These are phyloP conservation scores for Hirundo rustica DNA, from an alignment of 2,797 vertebrate genomes.

Conservation along the genomic window DNA sequence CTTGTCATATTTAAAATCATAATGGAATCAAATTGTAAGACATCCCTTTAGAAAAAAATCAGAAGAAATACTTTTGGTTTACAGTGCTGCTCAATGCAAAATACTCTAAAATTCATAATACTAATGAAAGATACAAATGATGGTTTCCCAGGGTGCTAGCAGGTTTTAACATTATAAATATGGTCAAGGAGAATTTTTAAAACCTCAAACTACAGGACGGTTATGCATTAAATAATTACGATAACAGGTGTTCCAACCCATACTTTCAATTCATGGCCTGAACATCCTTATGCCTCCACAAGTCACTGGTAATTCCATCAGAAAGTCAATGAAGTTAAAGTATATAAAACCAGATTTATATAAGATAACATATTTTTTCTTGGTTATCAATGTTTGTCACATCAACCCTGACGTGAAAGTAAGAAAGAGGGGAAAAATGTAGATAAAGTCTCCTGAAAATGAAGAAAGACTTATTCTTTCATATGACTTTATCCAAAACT, in stretches of 20 bases:
- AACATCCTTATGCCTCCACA: neutral
- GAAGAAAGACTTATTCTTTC: neutral
- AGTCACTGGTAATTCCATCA: neutral
- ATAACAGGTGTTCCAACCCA: neutral
- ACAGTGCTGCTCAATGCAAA: neutral
- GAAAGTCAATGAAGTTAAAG: neutral
- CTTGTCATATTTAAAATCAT: neutral
- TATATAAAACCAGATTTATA: neutral
- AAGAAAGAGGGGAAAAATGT: neutral
- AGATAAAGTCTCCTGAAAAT: neutral
- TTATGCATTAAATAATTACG: slow-evolving; percentile 1
- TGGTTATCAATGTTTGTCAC: neutral
- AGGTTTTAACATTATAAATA: neutral
- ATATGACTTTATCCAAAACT: neutral
- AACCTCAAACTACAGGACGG: neutral
- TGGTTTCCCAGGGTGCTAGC: neutral
- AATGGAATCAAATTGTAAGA: neutral
- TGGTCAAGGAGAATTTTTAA: neutral
- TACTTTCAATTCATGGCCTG: neutral
- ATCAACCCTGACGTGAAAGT: neutral
- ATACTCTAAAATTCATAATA: neutral
- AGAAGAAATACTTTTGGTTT: neutral
- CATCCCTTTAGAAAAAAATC: neutral
- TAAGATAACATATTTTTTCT: neutral
- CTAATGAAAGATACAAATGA: neutral